phyloP scores from a whole-genome alignment of 2,888 invertebrate genomes.

The Phyllotreta striolata region DNA sequence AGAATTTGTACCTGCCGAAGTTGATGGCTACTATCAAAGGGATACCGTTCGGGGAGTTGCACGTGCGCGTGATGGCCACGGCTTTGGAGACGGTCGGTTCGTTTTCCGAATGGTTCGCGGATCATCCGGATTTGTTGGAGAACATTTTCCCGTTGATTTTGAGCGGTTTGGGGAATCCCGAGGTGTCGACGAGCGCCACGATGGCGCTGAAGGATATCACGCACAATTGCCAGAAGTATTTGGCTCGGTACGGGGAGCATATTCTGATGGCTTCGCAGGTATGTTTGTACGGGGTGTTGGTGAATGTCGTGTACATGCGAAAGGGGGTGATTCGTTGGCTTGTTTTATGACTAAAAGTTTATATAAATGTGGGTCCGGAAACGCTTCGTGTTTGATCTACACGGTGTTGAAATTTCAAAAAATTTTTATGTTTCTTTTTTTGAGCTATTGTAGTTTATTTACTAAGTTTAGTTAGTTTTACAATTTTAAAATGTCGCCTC shows the following conservation, averaged over 20 bases:
- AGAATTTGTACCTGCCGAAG: slow-evolving; percentile 66
- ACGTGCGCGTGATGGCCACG: slow-evolving; percentile 72
- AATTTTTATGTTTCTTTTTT: too few species aligned
- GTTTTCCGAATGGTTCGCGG: slow-evolving; percentile 86
- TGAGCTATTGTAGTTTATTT: too few species aligned
- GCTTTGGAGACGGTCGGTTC: slow-evolving; percentile 82
- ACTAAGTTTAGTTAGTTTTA: too few species aligned
- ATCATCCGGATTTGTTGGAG: slow-evolving; percentile 72
- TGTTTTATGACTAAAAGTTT: not conserved
- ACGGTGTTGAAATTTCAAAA: too few species aligned
- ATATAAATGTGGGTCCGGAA: too few species aligned
- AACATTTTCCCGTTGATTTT: slow-evolving; percentile 74
- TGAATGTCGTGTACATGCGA: too few species aligned
- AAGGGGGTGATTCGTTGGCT: too few species aligned
- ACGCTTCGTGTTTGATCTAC: too few species aligned
- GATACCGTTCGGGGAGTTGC: slow-evolving; percentile 69
- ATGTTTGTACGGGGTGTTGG: too few species aligned
- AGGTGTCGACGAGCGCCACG: slow-evolving; percentile 81
- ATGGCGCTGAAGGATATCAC: slow-evolving; percentile 89
- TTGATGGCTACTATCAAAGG: slow-evolving; percentile 69
- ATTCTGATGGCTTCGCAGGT: slow-evolving; percentile 77
- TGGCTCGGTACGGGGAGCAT: slow-evolving; percentile 79
- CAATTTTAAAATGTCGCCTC: too few species aligned
- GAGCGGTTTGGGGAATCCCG: slow-evolving; percentile 70
- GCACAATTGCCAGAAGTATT: slow-evolving; percentile 78